phyloP scores from a whole-genome alignment of 2,888 invertebrate species.

The Eilema depressum region DNA sequence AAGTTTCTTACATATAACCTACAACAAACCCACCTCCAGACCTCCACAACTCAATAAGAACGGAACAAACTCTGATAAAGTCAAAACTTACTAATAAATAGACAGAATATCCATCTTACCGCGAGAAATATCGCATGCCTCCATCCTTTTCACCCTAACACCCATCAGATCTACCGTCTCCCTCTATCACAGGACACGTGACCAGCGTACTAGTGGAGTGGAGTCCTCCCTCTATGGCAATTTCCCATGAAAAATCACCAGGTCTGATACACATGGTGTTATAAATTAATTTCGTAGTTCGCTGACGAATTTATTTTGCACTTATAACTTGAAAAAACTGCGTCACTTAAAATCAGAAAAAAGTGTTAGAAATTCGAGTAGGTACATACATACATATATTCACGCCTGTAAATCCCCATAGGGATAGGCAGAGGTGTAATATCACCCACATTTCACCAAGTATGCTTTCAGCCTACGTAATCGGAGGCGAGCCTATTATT shows the following conservation, averaged over 20 bases:
- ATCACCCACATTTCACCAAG: no score
- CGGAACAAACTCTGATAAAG: neutral
- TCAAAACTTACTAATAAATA: slow-evolving; percentile 55
- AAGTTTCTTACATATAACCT: neutral
- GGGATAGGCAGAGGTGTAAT: no score
- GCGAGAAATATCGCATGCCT: slow-evolving; percentile 52
- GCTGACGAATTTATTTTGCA: slow-evolving; percentile 41
- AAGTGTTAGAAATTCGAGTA: no score
- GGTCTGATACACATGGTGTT: slow-evolving; percentile 57
- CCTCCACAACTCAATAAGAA: neutral
- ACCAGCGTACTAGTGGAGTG: slow-evolving; percentile 69
- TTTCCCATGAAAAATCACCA: slow-evolving; percentile 81
- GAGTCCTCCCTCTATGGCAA: slow-evolving; percentile 74
- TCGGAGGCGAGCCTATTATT: no score
- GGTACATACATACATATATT: no score
- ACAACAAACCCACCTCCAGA: neutral
- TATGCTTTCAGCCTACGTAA: no score
- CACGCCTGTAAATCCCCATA: no score
- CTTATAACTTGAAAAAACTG: neutral
- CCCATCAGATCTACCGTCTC: slow-evolving; percentile 38
- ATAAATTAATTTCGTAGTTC: slow-evolving; percentile 65
- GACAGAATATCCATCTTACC: slow-evolving; percentile 60
- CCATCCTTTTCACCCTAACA: slow-evolving; percentile 48
- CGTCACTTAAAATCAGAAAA: neutral
- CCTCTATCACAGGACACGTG: slow-evolving; percentile 67